Percentiles rank a stretch among this genome's conserved stretches.
phyloP scores from a whole-genome alignment of 2,888 invertebrate genomes.

The Agonum fuliginosum region DNA sequence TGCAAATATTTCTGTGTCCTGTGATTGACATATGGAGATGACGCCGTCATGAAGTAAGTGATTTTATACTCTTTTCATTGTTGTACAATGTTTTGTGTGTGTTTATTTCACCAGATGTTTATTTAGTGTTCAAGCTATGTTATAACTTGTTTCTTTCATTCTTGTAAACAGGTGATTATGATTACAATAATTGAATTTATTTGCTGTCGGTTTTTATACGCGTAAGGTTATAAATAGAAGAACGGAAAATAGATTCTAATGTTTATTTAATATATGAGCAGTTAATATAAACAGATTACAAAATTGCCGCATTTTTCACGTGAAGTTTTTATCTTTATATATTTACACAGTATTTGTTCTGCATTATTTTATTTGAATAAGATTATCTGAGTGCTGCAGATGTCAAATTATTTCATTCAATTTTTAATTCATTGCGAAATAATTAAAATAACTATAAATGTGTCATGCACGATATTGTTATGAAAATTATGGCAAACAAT shows the following conservation, averaged over 20 bases:
- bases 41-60: conserved; percentile 49
- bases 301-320: conserved; percentile 46
- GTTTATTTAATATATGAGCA: conserved; percentile 44
- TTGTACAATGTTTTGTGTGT: not conserved
- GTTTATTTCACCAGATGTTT: not conserved
- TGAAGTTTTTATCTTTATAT: not conserved
- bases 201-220: conserved; percentile 2
- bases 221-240: conserved; percentile 37
- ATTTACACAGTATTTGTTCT: conserved; percentile 11
- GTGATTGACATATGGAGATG: conserved; percentile 51
- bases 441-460: not conserved
- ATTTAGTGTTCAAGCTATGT: not conserved
- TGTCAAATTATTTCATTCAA: not conserved
- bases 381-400: not conserved
- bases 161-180: not conserved
- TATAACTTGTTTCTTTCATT: not conserved
- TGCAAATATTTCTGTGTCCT: conserved; percentile 45
- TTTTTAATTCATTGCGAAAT: not conserved
- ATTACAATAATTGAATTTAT: not conserved
- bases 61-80: not conserved
- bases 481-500: not conserved
- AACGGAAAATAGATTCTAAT: conserved; percentile 39
- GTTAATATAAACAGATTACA: conserved; percentile 51
- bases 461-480: not conserved
- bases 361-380: conserved; percentile 12